Evolutionary conservation across 2,888 invertebrate species (phyloP).

Genomic region (Drosophila seclusa): DNA sequence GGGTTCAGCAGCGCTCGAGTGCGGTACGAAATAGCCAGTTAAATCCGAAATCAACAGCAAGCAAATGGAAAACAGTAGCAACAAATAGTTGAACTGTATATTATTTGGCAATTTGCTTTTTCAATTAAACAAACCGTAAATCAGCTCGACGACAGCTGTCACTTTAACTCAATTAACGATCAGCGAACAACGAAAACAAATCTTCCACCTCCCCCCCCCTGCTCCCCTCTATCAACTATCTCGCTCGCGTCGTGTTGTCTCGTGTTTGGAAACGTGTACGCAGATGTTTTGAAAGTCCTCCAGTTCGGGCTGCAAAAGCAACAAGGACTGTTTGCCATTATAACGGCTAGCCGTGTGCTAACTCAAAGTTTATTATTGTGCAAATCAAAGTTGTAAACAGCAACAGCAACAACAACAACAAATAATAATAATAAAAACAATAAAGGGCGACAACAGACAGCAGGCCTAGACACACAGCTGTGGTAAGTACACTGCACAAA

Average conservation of each 20-base stretch:
- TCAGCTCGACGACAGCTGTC: conserved; percentile 57
- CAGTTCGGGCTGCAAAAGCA: conserved; percentile 34
- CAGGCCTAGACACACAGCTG: conserved; percentile 19
- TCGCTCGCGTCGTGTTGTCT: conserved; percentile 18
- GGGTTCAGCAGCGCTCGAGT: conserved; percentile 64
- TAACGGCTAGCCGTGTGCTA: conserved; percentile 45
- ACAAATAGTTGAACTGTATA: conserved; percentile 42
- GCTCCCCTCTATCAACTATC: background rate
- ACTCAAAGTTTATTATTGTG: conserved; percentile 68
- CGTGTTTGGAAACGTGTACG: conserved; percentile 19
- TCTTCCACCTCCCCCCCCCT: background rate
- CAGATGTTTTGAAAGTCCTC: conserved; percentile 67
- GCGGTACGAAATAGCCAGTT: conserved; percentile 39
- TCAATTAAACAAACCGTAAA: conserved; percentile 41
- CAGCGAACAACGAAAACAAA: conserved; percentile 61
- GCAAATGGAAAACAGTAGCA: conserved; percentile 10
- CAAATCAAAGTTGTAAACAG: conserved; percentile 41
- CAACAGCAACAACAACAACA: conserved; percentile 21
- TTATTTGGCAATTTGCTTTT: conserved; percentile 51
- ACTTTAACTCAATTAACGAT: conserved; percentile 77
- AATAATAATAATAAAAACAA: background rate
- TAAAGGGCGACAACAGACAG: conserved; percentile 6
- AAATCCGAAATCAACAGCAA: background rate
- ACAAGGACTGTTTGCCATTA: conserved; percentile 62
- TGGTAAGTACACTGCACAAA: conserved; percentile 38